phyloP scores from a whole-genome alignment of 1,140 invertebrate genomes.

The Aphelenchoides besseyi region DNA sequence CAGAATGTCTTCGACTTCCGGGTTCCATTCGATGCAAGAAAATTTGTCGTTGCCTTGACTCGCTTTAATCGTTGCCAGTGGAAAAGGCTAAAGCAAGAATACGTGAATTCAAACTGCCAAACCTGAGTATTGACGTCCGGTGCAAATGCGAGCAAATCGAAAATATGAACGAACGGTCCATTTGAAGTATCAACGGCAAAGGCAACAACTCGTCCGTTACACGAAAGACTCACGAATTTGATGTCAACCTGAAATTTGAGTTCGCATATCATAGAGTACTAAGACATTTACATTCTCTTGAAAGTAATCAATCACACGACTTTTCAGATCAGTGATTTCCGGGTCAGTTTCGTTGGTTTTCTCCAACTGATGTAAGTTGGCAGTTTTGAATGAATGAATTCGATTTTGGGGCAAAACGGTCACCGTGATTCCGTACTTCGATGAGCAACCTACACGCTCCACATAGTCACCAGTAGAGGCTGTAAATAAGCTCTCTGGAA shows the following conservation, averaged over 20 bases:
- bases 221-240: constrained; percentile 32
- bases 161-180: constrained; percentile 46
- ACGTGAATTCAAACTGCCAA: neutral
- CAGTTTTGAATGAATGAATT: constrained; percentile 27
- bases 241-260: constrained; percentile 35
- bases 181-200: constrained; percentile 36
- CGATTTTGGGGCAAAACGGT: constrained; percentile 21
- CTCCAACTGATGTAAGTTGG: constrained; percentile 31
- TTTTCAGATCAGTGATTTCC: constrained; percentile 39
- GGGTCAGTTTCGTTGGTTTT: constrained; percentile 17
- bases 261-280: neutral
- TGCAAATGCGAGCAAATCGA: constrained; percentile 40
- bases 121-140: constrained; percentile 27
- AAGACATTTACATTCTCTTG: constrained; percentile 18
- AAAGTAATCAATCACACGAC: constrained; percentile 19
- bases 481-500: constrained; percentile 10
- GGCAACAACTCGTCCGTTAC: constrained; percentile 45
- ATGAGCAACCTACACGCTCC: constrained; percentile 36
- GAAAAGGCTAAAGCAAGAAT: constrained; percentile 47
- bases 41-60: constrained; percentile 34
- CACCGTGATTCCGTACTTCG: constrained; percentile 39
- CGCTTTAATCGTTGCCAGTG: constrained; percentile 54
- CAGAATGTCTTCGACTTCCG: constrained; percentile 62
- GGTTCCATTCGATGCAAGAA: constrained; percentile 66
- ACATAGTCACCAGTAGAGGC: neutral